Evolutionary conservation across 2,888 invertebrate species (phyloP).

Genomic region (Agrochola lota): DNA sequence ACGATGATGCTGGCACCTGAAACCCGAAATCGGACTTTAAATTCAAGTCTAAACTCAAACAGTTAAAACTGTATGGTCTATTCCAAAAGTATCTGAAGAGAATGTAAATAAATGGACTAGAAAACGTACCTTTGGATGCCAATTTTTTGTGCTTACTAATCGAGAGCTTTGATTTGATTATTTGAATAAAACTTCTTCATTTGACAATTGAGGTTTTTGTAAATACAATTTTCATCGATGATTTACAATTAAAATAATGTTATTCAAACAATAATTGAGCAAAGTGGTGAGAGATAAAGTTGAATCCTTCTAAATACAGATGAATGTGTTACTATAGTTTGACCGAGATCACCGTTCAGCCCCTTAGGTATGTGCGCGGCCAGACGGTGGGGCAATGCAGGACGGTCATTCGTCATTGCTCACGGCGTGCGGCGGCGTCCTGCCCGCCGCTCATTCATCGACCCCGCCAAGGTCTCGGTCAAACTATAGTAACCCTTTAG

Average conservation of each 20-base stretch:
- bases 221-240: too few relatives aligned
- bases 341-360: too few relatives aligned
- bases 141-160: neutral
- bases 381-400: too few relatives aligned
- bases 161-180: neutral
- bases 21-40: constrained; percentile 1
- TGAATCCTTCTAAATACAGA: neutral
- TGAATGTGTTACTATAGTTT: too few relatives aligned
- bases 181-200: neutral
- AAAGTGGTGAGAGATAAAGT: neutral
- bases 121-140: neutral
- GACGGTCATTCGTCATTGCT: too few relatives aligned
- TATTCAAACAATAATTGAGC: too few relatives aligned
- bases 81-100: neutral
- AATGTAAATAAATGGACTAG: neutral
- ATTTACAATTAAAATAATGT: too few relatives aligned
- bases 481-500: neutral
- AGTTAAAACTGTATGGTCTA: neutral
- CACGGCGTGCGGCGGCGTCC: too few relatives aligned
- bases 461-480: too few relatives aligned
- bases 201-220: too few relatives aligned
- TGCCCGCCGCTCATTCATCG: too few relatives aligned
- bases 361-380: too few relatives aligned
- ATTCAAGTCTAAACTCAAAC: neutral
- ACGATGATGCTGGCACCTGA: constrained; percentile 71